A percentile compares a stretch with the other conserved stretches of the same genome.
phyloP scores from a whole-genome alignment of 2,888 invertebrate species.

The Merodon equestris region DNA sequence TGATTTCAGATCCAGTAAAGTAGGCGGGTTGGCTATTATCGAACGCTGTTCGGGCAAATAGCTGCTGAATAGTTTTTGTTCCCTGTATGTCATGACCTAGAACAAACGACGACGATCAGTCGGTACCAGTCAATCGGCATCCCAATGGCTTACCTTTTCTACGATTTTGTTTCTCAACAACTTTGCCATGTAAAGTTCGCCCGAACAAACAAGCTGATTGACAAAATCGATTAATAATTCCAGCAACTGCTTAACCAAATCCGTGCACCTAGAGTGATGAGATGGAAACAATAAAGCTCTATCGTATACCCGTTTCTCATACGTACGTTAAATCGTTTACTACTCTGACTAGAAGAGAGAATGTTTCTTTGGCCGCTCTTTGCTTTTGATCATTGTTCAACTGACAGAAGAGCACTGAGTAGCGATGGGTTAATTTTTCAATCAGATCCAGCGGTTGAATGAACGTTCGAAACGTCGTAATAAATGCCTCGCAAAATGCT shows the following conservation, averaged over 20 bases:
- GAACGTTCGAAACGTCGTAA: conserved; percentile 98
- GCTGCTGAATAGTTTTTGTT: conserved; percentile 73
- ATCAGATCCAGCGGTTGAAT: conserved; percentile 92
- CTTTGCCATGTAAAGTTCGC: conserved; percentile 94
- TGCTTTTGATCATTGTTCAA: conserved; percentile 83
- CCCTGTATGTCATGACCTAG: conserved; percentile 75
- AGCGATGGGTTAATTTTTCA: conserved; percentile 87
- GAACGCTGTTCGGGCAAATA: conserved; percentile 79
- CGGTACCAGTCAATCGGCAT: no score
- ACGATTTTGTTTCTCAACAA: conserved; percentile 93
- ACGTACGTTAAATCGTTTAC: conserved; percentile 97
- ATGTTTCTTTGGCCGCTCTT: conserved; percentile 90
- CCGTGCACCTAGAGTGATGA: conserved; percentile 85
- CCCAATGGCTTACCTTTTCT: conserved; percentile 84
- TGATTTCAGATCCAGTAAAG: conserved; percentile 94
- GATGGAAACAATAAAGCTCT: neutral
- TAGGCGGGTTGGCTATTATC: conserved; percentile 82
- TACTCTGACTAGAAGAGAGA: conserved; percentile 94
- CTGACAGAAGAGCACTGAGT: conserved; percentile 84
- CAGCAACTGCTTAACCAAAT: conserved; percentile 89
- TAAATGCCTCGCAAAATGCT: conserved; percentile 90
- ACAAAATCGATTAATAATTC: conserved; percentile 94
- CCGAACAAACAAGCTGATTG: conserved; percentile 93
- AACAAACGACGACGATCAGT: no score
- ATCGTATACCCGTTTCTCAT: neutral